phyloP scores from a whole-genome alignment of 2,888 invertebrate genomes.

The Xanthostigma xanthostigma region DNA sequence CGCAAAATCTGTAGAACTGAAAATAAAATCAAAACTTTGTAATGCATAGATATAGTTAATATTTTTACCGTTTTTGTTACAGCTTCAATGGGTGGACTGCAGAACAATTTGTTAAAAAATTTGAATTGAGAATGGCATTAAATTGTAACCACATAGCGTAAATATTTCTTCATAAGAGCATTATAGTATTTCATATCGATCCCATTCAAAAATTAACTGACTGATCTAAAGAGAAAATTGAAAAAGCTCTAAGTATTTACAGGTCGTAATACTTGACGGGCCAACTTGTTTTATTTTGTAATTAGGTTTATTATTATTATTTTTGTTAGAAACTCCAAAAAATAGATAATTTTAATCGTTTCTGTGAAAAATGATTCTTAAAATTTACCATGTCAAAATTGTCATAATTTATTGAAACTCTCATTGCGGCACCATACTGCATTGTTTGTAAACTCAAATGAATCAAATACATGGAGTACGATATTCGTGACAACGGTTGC shows the following conservation, averaged over 20 bases:
- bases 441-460: constrained; percentile 22
- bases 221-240: no score
- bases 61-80: background rate
- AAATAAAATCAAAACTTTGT: constrained; percentile 7
- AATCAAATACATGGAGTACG: constrained; percentile 37
- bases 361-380: background rate
- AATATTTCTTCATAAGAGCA: no score
- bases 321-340: no score
- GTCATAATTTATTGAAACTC: constrained; percentile 1
- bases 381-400: constrained; percentile 1
- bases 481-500: constrained; percentile 35
- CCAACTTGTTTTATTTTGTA: no score
- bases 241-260: no score
- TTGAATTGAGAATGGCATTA: no score
- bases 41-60: constrained; percentile 3
- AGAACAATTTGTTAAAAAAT: background rate
- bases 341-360: no score
- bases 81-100: background rate
- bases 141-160: no score
- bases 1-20: constrained; percentile 29
- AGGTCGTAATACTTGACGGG: no score
- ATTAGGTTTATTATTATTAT: no score
- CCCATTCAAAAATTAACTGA: no score
- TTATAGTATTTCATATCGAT: no score
- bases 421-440: background rate